Evolutionary conservation across 2,888 invertebrate genomes (phyloP).

Genomic region (Nephrotoma flavescens): DNA sequence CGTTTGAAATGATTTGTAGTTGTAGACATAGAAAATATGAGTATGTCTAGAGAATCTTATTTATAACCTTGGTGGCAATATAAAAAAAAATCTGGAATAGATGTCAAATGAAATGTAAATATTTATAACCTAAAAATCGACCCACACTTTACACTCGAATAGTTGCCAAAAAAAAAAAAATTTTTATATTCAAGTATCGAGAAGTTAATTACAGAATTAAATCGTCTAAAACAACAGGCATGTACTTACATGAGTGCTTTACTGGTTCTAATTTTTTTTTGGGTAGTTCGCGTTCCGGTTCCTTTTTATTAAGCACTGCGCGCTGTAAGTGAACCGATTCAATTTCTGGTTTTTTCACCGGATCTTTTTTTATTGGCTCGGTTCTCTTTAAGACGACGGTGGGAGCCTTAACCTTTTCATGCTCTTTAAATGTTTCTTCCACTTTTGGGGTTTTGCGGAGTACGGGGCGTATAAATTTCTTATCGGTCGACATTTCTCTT

Average conservation of each 20-base stretch:
- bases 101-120: conserved; percentile 6
- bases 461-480: conserved; percentile 20
- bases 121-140: conserved; percentile 6
- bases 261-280: neutral
- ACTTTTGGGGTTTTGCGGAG: conserved; percentile 30
- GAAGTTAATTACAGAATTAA: neutral
- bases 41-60: neutral
- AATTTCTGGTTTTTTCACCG: conserved; percentile 10
- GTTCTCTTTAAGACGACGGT: neutral
- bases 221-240: neutral
- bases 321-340: neutral
- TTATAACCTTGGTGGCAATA: conserved; percentile 4
- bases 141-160: neutral
- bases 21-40: neutral
- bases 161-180: neutral
- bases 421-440: conserved; percentile 23
- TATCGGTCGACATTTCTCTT: neutral
- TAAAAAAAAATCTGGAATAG: conserved; percentile 5
- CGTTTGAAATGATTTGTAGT: neutral
- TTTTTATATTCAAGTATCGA: neutral
- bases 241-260: neutral
- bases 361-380: neutral
- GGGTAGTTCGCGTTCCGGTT: neutral
- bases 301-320: neutral
- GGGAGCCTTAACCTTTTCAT: neutral